Base-by-base conservation (phyloP, 1,140 invertebrate species). In the Oreohelix idahoensis region DNA sequence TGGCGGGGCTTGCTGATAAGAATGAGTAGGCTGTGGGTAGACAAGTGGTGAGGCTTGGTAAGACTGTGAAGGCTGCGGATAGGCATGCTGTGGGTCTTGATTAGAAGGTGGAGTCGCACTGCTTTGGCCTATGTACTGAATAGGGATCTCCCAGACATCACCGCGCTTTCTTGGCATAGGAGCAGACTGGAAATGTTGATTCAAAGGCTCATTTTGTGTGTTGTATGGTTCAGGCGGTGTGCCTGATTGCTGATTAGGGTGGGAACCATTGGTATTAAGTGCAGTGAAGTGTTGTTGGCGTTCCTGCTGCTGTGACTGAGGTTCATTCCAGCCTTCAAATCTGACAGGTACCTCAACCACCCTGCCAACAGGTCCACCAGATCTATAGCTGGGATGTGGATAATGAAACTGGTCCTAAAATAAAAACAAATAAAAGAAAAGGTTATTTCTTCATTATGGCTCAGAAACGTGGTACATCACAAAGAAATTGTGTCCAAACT, bases 191-290 rank as follows among this genome's bases (percentile, higher is more conserved):
- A 35, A 36, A 39, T 79, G 75, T 29, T 42, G 49, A 20, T 79
- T 53, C 73, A 63, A 49, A 58, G 76, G 49, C 73, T 39, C 75
- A 29, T 87, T 77, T 75, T 91, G 90, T 13, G 79, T 86, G 82
- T 83, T 86, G 70, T 86, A 83, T 83, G 86, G 88, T 32, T 86
- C 84, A 81, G 87, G 88, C 85, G 86, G 42, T 20, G 39, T 13
- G 29, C 39, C 39, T 29, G 17, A 0, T n/a, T 45, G 2, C 13
- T 76, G 74, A 32, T 45, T 51, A 13, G 45, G 2, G 26, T 51
- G 32, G 26, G 74, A 49, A 51, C 53, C 51, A 29, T 45, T 76
- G 15, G 42, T 15, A 51, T 51, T 76, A 8, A 42, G 36, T 23
- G 83, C 82, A 29, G 51, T 82, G 71, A 29, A 86, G 84, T 39